Percentiles rank a stretch among this genome's conserved stretches.
Evolutionary conservation across 2,113 vertebrate species (phyloP).

Genomic region (Harpagus bidentatus): DNA sequence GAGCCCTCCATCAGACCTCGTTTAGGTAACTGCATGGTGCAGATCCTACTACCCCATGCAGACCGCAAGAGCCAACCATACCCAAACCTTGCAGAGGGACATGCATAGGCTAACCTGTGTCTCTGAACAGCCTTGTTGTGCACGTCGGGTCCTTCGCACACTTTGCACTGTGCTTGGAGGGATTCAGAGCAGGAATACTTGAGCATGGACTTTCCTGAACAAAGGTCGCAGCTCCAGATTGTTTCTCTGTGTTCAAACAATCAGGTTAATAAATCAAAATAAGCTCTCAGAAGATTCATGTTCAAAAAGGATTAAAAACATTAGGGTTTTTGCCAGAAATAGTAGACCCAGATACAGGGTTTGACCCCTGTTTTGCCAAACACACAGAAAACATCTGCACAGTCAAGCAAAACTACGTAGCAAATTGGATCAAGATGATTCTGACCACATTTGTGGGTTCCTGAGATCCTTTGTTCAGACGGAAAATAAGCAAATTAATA

Average conservation of each 20-base stretch:
- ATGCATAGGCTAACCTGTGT: background rate
- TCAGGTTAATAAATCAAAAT: slow-evolving; percentile 21
- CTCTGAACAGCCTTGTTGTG: background rate
- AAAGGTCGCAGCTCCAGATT: background rate
- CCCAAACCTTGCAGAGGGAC: background rate
- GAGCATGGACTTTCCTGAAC: background rate
- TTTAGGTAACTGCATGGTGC: background rate
- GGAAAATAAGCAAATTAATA: background rate
- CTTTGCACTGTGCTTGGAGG: background rate
- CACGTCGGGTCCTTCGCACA: background rate
- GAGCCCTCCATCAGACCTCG: background rate
- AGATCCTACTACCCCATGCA: no score
- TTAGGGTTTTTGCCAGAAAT: background rate
- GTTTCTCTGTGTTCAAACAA: background rate
- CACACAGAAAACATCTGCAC: background rate
- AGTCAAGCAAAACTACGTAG: background rate
- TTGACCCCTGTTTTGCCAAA: slow-evolving; percentile 18
- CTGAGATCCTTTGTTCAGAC: background rate
- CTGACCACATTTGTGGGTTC: background rate
- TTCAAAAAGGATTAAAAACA: background rate
- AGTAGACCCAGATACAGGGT: background rate
- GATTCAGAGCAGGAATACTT: background rate
- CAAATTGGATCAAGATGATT: background rate
- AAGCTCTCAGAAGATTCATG: background rate
- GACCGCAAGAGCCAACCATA: background rate